These are phyloP conservation scores for Bolborhynchus lineola DNA, from an alignment of 2,113 vertebrate species.

Conservation along the genomic window DNA sequence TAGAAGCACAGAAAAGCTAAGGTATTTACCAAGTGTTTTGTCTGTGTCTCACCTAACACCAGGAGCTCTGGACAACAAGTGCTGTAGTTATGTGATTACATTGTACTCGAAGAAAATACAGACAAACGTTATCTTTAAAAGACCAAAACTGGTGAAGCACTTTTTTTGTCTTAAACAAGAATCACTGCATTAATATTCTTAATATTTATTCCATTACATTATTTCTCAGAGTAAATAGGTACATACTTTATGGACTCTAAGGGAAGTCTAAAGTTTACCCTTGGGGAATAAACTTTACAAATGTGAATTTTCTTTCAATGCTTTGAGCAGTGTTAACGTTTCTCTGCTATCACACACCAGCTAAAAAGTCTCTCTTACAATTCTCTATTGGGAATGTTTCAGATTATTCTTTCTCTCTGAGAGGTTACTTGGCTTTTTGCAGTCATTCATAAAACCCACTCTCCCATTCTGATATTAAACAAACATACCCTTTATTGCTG, in stretches of 20 bases:
- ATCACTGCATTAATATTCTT: background rate
- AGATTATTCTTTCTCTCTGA: background rate
- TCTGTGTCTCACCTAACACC: background rate
- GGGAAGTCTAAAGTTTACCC: background rate
- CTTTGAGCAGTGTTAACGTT: background rate
- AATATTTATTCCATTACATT: background rate
- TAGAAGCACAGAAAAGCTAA: background rate
- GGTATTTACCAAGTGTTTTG: constrained; percentile 11
- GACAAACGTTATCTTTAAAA: background rate
- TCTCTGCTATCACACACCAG: background rate
- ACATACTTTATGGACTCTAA: background rate
- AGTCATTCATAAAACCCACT: background rate
- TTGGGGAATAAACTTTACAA: background rate
- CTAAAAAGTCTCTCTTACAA: background rate
- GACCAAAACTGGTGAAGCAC: background rate
- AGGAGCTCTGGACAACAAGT: background rate
- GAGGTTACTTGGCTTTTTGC: background rate
- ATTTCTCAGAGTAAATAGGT: background rate
- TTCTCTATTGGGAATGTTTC: background rate
- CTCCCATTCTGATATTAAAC: background rate
- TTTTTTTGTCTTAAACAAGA: background rate
- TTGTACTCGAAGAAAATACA: background rate
- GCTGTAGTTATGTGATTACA: background rate
- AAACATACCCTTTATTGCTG: background rate
- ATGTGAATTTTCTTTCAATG: background rate